Evolutionary conservation across 2,797 vertebrate species (phyloP), one percentile per base, ranked within the genome.

Genomic region (Manis javanica): DNA sequence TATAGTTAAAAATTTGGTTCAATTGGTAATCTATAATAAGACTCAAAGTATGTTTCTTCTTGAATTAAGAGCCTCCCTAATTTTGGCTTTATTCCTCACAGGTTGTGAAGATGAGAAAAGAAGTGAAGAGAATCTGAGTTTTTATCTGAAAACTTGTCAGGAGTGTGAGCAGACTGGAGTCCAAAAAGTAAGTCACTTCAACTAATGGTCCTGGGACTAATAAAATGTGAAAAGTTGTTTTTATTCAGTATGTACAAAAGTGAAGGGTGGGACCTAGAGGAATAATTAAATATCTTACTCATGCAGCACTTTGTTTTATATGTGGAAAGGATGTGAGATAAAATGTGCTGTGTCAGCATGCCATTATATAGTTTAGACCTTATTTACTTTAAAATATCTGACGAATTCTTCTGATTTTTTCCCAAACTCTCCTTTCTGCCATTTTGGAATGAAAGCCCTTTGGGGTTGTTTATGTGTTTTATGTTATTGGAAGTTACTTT

Each of bases 71-170:
- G 16, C 0, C 3, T 95, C 95, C 78, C 16, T 97, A 75, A 93
- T 74, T 95, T 86, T 88, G 74, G 71, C 78, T 96, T 82, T 97
- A 68, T 98, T 97, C 89, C 83, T 95, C 63, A 82, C 98, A 99
- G 99, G 99, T 99, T 97, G 99, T 99, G 97, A 99, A 98, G 98
- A 99, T 99, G 99, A 99, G 99, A 98, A 99, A 99, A 98, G 99
- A 99, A 96, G 99, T 99, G 97, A 99, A 99, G 98, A 99, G 99
- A 97, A 98, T 99, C 69, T 99, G 98, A 98, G 99, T 99, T 75
- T 96, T 99, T 96, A 99, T 99, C 97, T 99, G 99, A 95, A 99
- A 99, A 98, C 97, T 99, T 94, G 99, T 98, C 3, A 99, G 99
- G 64, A 99, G 99, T 94, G 99, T 99, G 0, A 24, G 90, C 1